Percentiles rank a stretch among this genome's conserved stretches.
Conservation (phyloP, 2,888 invertebrate species). For the Eupithecia subfuscata region DNA sequence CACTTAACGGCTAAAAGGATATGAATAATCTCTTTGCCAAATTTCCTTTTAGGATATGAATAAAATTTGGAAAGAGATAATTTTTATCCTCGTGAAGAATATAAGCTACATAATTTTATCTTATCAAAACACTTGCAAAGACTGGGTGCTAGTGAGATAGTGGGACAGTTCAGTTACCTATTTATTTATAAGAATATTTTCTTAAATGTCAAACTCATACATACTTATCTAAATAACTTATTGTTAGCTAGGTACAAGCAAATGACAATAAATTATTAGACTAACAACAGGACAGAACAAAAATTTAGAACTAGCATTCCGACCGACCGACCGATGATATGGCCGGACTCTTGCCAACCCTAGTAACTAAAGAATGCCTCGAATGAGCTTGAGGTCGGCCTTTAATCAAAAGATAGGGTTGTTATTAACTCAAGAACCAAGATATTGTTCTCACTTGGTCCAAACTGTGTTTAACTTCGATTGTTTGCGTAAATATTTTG, state of each 20-base stretch:
- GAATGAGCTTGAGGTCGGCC: slow-evolving; percentile 16
- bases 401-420: slow-evolving; percentile 31
- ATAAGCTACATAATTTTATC: background rate
- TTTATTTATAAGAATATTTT: no score
- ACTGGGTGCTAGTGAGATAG: no score
- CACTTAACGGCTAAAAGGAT: no score
- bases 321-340: no score
- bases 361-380: background rate
- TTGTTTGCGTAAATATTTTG: slow-evolving; percentile 10
- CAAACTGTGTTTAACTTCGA: slow-evolving; percentile 5
- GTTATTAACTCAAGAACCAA: slow-evolving; percentile 18
- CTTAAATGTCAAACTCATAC: no score
- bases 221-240: no score
- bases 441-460: slow-evolving; percentile 13
- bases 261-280: background rate
- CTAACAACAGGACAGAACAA: background rate
- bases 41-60: no score
- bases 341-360: background rate
- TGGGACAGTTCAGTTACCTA: no score
- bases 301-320: background rate
- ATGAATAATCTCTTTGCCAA: no score
- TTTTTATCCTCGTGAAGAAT: no score
- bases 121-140: background rate
- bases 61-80: no score
- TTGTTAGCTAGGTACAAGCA: no score